These are phyloP conservation scores for Tetheella fluctuosa DNA, from an alignment of 2,888 invertebrate species.

Conservation along the genomic window DNA sequence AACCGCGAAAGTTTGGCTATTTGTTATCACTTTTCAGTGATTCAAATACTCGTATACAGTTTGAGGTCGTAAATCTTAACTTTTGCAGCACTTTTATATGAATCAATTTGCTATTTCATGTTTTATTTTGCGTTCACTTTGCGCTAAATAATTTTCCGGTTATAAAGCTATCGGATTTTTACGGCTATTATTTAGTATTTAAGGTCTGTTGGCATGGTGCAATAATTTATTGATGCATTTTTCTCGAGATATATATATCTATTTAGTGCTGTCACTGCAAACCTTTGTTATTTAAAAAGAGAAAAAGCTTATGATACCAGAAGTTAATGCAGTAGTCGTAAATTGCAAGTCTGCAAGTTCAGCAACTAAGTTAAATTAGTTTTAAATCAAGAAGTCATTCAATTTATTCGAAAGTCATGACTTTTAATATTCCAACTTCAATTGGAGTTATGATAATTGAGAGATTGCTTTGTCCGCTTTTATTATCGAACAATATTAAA, in stretches of 20 bases:
- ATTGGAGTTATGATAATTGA: neutral
- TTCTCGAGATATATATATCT: no score
- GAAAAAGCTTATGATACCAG: neutral
- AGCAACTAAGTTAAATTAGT: conserved; percentile 20
- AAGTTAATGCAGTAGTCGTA: conserved; percentile 13
- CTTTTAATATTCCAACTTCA: neutral
- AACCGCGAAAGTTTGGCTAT: conserved; percentile 22
- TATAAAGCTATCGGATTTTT: no score
- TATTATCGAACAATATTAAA: neutral
- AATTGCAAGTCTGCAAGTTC: conserved; percentile 16
- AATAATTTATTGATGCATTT: no score
- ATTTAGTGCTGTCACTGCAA: no score
- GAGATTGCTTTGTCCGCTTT: neutral
- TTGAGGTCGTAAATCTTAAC: conserved; percentile 20
- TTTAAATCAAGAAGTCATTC: conserved; percentile 17
- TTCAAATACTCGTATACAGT: conserved; percentile 24
- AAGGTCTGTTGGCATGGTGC: no score
- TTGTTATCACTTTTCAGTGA: conserved; percentile 29
- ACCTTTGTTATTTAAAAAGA: no score
- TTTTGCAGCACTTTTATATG: conserved; percentile 15
- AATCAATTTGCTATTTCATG: neutral
- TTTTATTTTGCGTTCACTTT: neutral
- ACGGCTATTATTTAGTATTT: no score
- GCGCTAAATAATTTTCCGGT: no score
- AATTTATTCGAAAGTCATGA: conserved; percentile 6